These are phyloP conservation scores for Nowickia ferox DNA, from an alignment of 2,888 invertebrate genomes.

Conservation along the genomic window DNA sequence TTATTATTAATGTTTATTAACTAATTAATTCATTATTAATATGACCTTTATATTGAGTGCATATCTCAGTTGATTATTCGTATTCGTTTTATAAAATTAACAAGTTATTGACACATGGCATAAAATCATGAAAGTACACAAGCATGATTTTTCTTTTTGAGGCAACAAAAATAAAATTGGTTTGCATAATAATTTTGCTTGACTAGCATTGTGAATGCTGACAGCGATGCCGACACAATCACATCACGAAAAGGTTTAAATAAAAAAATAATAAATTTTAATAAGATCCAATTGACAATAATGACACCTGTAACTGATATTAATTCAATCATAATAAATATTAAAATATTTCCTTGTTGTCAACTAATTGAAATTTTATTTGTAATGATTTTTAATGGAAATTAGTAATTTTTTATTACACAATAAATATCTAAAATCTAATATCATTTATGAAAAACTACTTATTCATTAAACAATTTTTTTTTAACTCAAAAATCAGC, in stretches of 20 bases:
- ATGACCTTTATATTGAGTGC: constrained; percentile 48
- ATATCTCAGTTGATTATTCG: constrained; percentile 27
- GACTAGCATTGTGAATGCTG: neutral
- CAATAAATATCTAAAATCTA: too few species aligned
- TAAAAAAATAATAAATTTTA: neutral
- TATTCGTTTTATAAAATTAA: constrained; percentile 26
- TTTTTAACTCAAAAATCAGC: too few species aligned
- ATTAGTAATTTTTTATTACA: too few species aligned
- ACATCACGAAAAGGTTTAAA: constrained; percentile 6
- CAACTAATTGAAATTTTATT: too few species aligned
- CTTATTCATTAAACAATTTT: too few species aligned
- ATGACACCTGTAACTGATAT: constrained; percentile 51
- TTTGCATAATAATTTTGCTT: neutral
- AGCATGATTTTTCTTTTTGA: constrained; percentile 3
- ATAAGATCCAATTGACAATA: constrained; percentile 37
- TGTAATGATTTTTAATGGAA: too few species aligned
- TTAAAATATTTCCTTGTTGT: neutral
- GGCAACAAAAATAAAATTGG: neutral
- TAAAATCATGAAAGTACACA: constrained; percentile 20
- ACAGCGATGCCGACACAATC: constrained; percentile 14
- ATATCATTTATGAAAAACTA: too few species aligned
- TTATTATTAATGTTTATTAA: constrained; percentile 55
- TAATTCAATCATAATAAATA: constrained; percentile 10
- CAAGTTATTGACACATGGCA: constrained; percentile 52
- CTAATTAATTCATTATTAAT: constrained; percentile 52